Conservation (phyloP, 2,113 vertebrate genomes). For the Rhizomys pruinosus region DNA sequence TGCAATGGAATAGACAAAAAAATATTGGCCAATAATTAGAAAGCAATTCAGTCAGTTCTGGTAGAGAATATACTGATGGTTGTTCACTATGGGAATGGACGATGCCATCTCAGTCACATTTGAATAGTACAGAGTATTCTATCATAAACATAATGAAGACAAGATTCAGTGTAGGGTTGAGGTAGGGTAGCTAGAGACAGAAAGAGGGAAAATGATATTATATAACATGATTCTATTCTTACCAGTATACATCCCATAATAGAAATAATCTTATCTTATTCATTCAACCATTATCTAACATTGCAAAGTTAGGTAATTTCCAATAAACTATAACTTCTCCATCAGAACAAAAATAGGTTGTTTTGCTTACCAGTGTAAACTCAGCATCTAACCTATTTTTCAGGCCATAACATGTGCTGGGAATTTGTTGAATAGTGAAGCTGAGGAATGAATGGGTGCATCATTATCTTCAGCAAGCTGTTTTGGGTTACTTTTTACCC, state of each 20-base stretch:
- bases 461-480: background rate
- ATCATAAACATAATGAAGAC: background rate
- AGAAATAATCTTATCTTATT: background rate
- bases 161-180: background rate
- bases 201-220: background rate
- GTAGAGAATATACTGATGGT: background rate
- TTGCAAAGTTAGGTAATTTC: background rate
- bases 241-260: background rate
- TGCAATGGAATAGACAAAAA: background rate
- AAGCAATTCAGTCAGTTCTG: background rate
- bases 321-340: background rate
- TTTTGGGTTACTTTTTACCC: background rate
- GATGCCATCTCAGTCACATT: background rate
- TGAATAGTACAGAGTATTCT: background rate
- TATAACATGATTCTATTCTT: background rate
- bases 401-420: background rate
- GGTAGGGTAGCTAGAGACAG: background rate
- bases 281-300: background rate
- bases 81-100: background rate
- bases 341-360: background rate
- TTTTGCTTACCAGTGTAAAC: background rate
- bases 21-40: background rate
- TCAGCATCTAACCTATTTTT: background rate
- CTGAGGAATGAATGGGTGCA: background rate
- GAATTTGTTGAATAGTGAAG: background rate